phyloP scores from a whole-genome alignment of 2,888 invertebrate species.

The Junonia oenone region DNA sequence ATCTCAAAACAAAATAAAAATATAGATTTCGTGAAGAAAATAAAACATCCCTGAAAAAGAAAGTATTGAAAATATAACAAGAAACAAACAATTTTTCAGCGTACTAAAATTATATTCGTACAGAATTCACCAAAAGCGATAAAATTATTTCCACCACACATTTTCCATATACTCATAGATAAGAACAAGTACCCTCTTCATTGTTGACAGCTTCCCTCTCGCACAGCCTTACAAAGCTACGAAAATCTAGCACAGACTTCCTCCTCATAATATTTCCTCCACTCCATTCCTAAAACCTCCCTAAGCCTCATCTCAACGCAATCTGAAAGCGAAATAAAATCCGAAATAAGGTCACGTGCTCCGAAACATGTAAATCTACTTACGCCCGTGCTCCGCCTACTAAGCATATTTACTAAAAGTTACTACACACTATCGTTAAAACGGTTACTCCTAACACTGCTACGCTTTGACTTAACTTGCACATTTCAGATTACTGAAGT shows the following conservation, averaged over 20 bases:
- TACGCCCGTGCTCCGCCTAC: slow-evolving; percentile 55
- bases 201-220: neutral
- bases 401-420: slow-evolving; percentile 44
- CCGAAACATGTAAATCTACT: slow-evolving; percentile 72
- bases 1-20: too few species aligned
- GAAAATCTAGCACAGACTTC: neutral
- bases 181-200: neutral
- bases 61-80: too few species aligned
- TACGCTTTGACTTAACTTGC: neutral
- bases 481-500: neutral
- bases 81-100: too few species aligned
- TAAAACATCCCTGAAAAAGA: too few species aligned
- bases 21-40: too few species aligned
- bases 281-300: slow-evolving; percentile 14
- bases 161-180: too few species aligned
- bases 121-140: too few species aligned
- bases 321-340: slow-evolving; percentile 51
- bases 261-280: slow-evolving; percentile 1
- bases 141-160: too few species aligned
- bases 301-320: slow-evolving; percentile 21
- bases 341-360: slow-evolving; percentile 69
- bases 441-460: slow-evolving; percentile 19
- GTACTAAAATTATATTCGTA: too few species aligned
- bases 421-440: slow-evolving; percentile 34
- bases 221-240: neutral